Evolutionary conservation across 2,797 vertebrate species (phyloP), one percentile per base, ranked within the genome.

Genomic region (Bryconaethiops microstoma): DNA sequence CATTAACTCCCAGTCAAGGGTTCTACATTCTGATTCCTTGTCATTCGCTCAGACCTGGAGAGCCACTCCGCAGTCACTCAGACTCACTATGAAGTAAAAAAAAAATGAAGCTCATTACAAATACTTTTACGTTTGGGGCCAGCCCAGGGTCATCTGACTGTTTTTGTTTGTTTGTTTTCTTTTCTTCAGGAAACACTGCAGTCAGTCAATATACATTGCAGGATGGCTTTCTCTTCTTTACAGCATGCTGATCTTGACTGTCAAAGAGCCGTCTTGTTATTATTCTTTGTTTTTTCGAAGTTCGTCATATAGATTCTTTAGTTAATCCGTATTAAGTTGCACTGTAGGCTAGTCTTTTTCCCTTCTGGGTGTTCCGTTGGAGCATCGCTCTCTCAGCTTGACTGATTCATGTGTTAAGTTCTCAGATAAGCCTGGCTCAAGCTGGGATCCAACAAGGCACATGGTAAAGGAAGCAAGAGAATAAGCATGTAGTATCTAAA

Each of bases 51-150:
- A 86, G 91, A 92, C 89, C 90, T 87, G 88, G 82, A 85, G 88
- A 90, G 86, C 90, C 89, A 90, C 90, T 92, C 90, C 86, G 88
- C 91, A 92, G 91, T 93, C 92, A 92, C 92, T 93, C 92, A 92
- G 89, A 79, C 86, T 88, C 86, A 85, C 90, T 87, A 88, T 86
- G 87, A 91, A 91, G 90, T 7, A n/a, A 45, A 45, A 63, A 88
- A 29, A 29, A 1, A 29, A 29, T 29, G 29, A 29, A 29, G 29
- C 29, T 29, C 29, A 29, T 3, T 29, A 29, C 55, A 52, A 72
- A 52, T 45, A 40, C 65, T 68, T 68, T 68, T 68, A 68, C 48
- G 65, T 68, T 23, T 4, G 1, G 65, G 64, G 64, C 19, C 65
- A 68, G 19, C 19, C 7, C 2, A 48, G 40, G 65, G 65, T 68